phyloP scores from a whole-genome alignment of 2,888 invertebrate genomes.

The Plagodis pulveraria region DNA sequence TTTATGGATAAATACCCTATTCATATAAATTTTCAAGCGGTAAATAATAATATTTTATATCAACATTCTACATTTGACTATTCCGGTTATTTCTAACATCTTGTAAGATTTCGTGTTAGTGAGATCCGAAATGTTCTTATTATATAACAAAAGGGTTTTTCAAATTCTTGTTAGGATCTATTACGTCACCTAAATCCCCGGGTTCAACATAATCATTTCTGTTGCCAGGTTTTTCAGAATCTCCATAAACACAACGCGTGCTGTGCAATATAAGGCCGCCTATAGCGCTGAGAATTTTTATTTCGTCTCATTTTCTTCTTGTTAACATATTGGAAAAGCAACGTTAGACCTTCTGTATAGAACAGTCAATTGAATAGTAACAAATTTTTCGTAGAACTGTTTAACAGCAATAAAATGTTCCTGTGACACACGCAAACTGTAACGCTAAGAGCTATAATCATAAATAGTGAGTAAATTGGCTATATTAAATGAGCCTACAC shows the following conservation, averaged over 20 bases:
- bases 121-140: slow-evolving; percentile 30
- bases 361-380: too few relatives aligned
- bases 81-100: slow-evolving; percentile 6
- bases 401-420: too few relatives aligned
- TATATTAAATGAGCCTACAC: slow-evolving; percentile 52
- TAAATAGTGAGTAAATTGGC: slow-evolving; percentile 60
- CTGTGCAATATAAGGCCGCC: slow-evolving; percentile 55
- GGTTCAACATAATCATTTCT: slow-evolving; percentile 43
- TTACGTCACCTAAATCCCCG: slow-evolving; percentile 35
- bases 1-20: too few relatives aligned
- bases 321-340: slow-evolving; percentile 28
- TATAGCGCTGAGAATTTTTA: slow-evolving; percentile 46
- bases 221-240: slow-evolving; percentile 52
- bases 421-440: slow-evolving; percentile 60
- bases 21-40: too few relatives aligned
- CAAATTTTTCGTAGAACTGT: too few relatives aligned
- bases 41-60: too few relatives aligned
- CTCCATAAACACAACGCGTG: slow-evolving; percentile 56
- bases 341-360: too few relatives aligned
- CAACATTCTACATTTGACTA: not conserved
- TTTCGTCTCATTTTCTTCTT: slow-evolving; percentile 34
- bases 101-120: slow-evolving; percentile 8
- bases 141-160: slow-evolving; percentile 28
- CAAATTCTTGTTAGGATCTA: slow-evolving; percentile 29
- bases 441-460: slow-evolving; percentile 55